Evolutionary conservation across 2,797 vertebrate species (phyloP), one percentile per base, ranked within the genome.

Genomic region (Melanotaenia trifasciata): DNA sequence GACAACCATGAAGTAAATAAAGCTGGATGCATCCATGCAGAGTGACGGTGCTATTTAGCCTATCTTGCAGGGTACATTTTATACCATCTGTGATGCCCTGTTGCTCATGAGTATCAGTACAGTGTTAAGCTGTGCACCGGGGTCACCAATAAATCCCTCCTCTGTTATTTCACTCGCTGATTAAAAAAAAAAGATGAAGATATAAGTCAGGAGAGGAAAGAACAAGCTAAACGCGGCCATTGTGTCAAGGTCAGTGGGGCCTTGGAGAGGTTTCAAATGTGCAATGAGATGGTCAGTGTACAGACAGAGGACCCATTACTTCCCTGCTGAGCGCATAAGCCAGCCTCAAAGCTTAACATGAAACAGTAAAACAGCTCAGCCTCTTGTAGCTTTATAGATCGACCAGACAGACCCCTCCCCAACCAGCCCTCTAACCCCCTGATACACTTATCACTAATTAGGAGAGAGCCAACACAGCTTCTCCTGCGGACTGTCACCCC

Each of bases 291-390:
- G 84, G 84, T 84, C 79, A 70, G 81, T 68, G 79, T 77, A 64
- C 67, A 85, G 85, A 87, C 78, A 86, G 83, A 85, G 85, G 66
- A 87, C 81, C 84, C 79, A 90, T 90, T 89, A 84, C 75, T 81
- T 78, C 80, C 87, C 83, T 60, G 83, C 80, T 83, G 84, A 90
- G 85, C 68, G 77, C 77, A 84, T 88, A 83, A 84, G 80, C 78
- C 72, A 16, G 67, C 63, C 79, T 81, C 84, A 76, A 74, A 74
- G 89, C 84, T 89, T 64, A 81, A 76, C 67, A 28, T 64, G 77
- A 85, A 79, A 89, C 87, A 79, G 80, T 72, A 83, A 67, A 74
- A 67, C 65, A 67, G 82, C 77, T 79, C 80, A 70, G 81, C 69
- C 83, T 70, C 71, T 67, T 5, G 13, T 62, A 68, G 78, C 74